A percentile compares a stretch with the other conserved stretches of the same genome.
Conservation (phyloP, 2,888 invertebrate species). For the Osmoderma eremita region DNA sequence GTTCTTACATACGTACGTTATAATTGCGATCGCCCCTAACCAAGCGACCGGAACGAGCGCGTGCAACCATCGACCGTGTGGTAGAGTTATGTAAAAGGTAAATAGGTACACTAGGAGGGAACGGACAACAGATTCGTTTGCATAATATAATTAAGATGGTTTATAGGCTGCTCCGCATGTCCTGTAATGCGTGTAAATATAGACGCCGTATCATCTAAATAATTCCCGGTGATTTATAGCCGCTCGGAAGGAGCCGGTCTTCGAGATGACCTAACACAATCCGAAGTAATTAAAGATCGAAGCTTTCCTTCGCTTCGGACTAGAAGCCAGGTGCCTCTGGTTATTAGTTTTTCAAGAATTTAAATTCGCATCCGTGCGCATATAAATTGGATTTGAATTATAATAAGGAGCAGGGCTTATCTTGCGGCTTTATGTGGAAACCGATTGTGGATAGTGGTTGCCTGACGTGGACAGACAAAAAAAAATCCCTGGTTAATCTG, state of each 20-base stretch:
- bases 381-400: constrained; percentile 33
- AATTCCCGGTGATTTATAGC: constrained; percentile 29
- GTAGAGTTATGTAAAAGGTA: constrained; percentile 20
- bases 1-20: background rate
- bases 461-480: constrained; percentile 7
- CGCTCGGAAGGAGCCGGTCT: background rate
- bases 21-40: constrained; percentile 20
- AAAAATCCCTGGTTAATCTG: background rate
- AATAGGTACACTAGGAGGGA: constrained; percentile 5
- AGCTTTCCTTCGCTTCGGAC: background rate
- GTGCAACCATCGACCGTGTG: background rate
- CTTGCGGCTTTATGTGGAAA: background rate
- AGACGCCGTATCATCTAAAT: constrained; percentile 17
- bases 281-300: constrained; percentile 26
- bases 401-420: constrained; percentile 18
- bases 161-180: background rate
- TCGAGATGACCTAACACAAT: constrained; percentile 27
- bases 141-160: constrained; percentile 33
- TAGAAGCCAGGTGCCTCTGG: constrained; percentile 2
- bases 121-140: constrained; percentile 18
- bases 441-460: background rate
- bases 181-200: constrained; percentile 9
- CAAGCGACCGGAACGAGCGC: background rate
- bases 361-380: constrained; percentile 17
- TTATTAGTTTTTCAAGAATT: constrained; percentile 26